phyloP scores from a whole-genome alignment of 2,113 vertebrate species.

The Mystacornis crossleyi region DNA sequence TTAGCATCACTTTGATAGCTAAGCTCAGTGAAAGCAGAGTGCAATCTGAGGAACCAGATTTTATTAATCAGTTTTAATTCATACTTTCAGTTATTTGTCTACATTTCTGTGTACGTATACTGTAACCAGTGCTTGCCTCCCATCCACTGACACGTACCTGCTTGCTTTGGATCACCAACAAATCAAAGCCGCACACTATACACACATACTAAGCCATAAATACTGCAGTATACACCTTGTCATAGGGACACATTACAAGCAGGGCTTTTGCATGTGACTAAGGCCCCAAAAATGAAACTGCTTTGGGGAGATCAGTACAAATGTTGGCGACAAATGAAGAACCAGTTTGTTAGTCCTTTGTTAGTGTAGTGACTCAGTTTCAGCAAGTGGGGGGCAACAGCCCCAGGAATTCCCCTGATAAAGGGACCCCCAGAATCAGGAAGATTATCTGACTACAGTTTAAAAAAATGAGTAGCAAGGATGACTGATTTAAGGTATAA shows the following conservation, averaged over 20 bases:
- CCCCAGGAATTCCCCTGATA: background rate
- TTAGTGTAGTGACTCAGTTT: background rate
- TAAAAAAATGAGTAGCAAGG: background rate
- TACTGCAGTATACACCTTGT: background rate
- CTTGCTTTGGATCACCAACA: background rate
- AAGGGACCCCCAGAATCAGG: background rate
- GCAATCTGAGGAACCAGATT: background rate
- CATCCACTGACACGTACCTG: background rate
- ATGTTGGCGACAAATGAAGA: background rate
- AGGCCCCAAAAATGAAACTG: background rate
- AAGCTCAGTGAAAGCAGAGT: background rate
- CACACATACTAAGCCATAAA: background rate
- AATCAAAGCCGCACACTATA: background rate
- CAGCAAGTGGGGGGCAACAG: background rate
- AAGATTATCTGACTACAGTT: background rate
- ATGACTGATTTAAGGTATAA: background rate
- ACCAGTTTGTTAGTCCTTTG: background rate
- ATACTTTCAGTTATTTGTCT: background rate
- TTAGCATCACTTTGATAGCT: background rate
- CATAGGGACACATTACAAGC: accelerated
- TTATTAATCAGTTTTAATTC: background rate
- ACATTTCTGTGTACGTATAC: background rate
- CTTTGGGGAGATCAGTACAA: background rate
- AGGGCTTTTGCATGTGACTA: background rate
- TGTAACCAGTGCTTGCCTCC: background rate